These are phyloP conservation scores for Megalops atlanticus DNA, from an alignment of 2,113 vertebrate genomes.

Conservation along the genomic window DNA sequence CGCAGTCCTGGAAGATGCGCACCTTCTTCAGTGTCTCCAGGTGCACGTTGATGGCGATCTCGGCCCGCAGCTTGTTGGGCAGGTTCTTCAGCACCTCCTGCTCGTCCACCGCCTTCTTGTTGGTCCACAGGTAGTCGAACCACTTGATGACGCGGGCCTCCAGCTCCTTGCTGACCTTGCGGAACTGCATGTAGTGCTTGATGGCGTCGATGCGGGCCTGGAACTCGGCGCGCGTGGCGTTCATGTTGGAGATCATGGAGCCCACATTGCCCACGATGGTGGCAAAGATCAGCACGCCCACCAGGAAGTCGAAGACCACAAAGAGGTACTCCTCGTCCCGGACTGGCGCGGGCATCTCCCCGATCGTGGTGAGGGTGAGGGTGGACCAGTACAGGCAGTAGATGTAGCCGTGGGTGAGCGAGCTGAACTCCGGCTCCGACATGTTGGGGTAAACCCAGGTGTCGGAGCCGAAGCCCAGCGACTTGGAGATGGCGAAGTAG, in stretches of 20 bases:
- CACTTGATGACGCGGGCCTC: slow-evolving; percentile 93
- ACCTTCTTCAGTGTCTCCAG: slow-evolving; percentile 95
- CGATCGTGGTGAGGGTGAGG: slow-evolving; percentile 92
- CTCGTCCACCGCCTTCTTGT: slow-evolving; percentile 90
- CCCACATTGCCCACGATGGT: slow-evolving; percentile 96
- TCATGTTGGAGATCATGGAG: slow-evolving; percentile 98
- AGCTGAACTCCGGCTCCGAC: slow-evolving; percentile 83
- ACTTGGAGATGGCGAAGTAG: slow-evolving; percentile 93
- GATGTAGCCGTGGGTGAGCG: slow-evolving; percentile 80
- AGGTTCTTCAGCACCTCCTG: slow-evolving; percentile 88
- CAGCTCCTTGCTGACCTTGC: slow-evolving; percentile 88
- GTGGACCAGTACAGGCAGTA: slow-evolving; percentile 98
- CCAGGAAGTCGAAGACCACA: slow-evolving; percentile 91
- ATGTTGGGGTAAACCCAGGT: slow-evolving; percentile 94
- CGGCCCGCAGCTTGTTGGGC: slow-evolving; percentile 89
- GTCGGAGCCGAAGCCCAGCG: slow-evolving; percentile 89
- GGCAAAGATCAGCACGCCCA: slow-evolving; percentile 95
- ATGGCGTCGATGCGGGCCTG: slow-evolving; percentile 87
- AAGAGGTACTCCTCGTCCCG: slow-evolving; percentile 93
- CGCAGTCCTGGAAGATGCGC: slow-evolving; percentile 93
- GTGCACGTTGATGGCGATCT: slow-evolving; percentile 96
- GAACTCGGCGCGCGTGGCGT: slow-evolving; percentile 86
- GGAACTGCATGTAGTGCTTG: slow-evolving; percentile 98
- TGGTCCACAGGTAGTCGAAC: slow-evolving; percentile 97
- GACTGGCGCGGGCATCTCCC: slow-evolving; percentile 89